Base-by-base conservation (phyloP, 2,113 vertebrate species). In the Paraplagusia blochii region DNA sequence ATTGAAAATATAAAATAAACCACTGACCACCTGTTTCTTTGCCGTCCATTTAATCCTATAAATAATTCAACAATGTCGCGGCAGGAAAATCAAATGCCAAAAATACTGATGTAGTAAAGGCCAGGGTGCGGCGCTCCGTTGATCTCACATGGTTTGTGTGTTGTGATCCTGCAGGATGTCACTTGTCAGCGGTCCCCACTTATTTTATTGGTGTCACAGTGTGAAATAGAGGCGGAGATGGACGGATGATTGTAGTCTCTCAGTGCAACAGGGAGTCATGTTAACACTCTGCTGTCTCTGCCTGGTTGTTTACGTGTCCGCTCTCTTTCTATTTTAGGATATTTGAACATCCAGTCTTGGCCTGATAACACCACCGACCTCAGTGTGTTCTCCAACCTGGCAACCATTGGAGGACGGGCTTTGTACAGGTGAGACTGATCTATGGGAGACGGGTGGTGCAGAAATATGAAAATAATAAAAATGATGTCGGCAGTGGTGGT, bases 321-420 rank as follows among this genome's bases (percentile, higher is more conserved):
- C 69, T 1, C 54, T 12, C 62, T 39, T 58, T 42, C 57, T 42
- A 74, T 44, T 77, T 43, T 76, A 99, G 97, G 97, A 39, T 98
- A 90, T 79, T 83, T 99, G 76, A 99, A 98, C 80, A 97, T 99
- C 80, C 97, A 99, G 57, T 98, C 96, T 0, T 99, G 97, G 97
- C 97, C 96, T 33, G 92, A 95, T 85, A 99, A 98, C 70, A 95
- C 98, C 92, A 97, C 95, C 4, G 95, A 99, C 79, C 90, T 99
- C 76, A 94, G 92, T 77, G 96, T 99, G 33, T 99, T 99, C 82
- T 96, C 95, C 65, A 99, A 95, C 85, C 72, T 98, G 81, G 95
- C 91, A 52, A 98, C 94, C 35, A 99, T 98, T 0, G 95, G 95
- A 14, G 97, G 97, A 66, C 87, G 97, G 89, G 91, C 94, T 1